Percentiles rank a stretch among this genome's conserved stretches.
These are phyloP conservation scores for Agapornis roseicollis DNA, from an alignment of 2,113 vertebrate genomes.

Conservation along the genomic window DNA sequence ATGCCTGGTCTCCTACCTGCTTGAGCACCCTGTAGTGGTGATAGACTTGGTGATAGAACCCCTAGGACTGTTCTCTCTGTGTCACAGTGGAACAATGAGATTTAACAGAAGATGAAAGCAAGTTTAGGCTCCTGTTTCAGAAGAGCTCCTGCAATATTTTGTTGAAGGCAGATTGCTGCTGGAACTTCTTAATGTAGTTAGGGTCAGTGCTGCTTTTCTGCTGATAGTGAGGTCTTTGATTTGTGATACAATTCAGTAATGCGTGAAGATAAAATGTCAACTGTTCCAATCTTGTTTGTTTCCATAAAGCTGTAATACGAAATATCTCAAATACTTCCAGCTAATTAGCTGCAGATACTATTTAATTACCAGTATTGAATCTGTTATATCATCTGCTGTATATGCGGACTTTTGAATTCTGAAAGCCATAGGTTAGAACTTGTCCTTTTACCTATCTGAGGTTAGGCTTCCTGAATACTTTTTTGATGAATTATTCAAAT, in stretches of 20 bases:
- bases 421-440: not conserved
- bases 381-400: not conserved
- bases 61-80: not conserved
- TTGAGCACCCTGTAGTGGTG: not conserved
- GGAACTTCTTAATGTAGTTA: not conserved
- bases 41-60: not conserved
- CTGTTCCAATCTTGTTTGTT: not conserved
- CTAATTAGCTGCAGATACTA: not conserved
- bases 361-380: not conserved
- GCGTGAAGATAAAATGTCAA: not conserved
- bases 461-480: not conserved
- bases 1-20: not conserved
- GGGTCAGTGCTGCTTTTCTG: not conserved
- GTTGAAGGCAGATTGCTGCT: not conserved
- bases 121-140: not conserved
- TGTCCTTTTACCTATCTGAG: not conserved
- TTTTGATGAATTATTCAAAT: not conserved
- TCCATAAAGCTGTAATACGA: not conserved
- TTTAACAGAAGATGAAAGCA: not conserved
- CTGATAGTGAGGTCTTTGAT: not conserved
- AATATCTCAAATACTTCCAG: not conserved
- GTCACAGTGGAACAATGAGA: not conserved
- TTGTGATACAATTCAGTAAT: not conserved
- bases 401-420: not conserved
- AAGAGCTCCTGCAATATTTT: not conserved